Base-by-base conservation (phyloP, 2,113 vertebrate genomes). In the Numenius arquata region DNA sequence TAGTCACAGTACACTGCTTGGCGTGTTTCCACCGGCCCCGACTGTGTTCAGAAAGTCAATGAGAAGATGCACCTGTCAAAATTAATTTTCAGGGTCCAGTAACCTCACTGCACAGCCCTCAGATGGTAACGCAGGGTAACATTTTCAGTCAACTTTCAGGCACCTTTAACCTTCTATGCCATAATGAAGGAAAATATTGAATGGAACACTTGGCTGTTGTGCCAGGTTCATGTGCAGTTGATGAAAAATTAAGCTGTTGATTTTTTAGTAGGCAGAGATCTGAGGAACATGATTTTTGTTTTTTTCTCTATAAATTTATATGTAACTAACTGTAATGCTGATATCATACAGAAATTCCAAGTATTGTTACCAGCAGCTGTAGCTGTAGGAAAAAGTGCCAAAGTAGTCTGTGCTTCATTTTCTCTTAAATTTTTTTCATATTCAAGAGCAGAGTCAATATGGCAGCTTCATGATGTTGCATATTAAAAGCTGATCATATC, bases 21-120 rank as follows among this genome's bases (percentile, higher is more conserved):
- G 94, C 95, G 2, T 77, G 83, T 90, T 96, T 96, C 96, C 97
- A 81, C 81, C 14, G 50, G 93, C 63, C 89, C 95, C 50, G 45
- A 8, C 96, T 92, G 95, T 78, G 94, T 86, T 78, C 34, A 80
- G 88, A 97, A 97, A 98, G 94, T 97, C 97, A 97, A 6, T 95
- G 97, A 97, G 97, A 98, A 97, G 97, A 95, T 96, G 94, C 96
- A 97, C 96, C 98, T 98, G 97, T 97, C 97, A 98, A 92, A 97
- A 97, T 97, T 94, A 96, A 98, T 98, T 98, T 96, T 96, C 96
- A 98, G 95, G 91, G 91, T 97, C 90, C 95, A 96, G 74, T 96
- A 96, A 95, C 56, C 89, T 95, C 89, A 45, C 41, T 78, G 77
- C 79, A 86, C 48, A 78, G 88, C 95, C 88, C 92, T 96, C 59